These are phyloP conservation scores for Tetrapedia diversipes DNA, from an alignment of 2,888 invertebrate genomes.

Conservation along the genomic window DNA sequence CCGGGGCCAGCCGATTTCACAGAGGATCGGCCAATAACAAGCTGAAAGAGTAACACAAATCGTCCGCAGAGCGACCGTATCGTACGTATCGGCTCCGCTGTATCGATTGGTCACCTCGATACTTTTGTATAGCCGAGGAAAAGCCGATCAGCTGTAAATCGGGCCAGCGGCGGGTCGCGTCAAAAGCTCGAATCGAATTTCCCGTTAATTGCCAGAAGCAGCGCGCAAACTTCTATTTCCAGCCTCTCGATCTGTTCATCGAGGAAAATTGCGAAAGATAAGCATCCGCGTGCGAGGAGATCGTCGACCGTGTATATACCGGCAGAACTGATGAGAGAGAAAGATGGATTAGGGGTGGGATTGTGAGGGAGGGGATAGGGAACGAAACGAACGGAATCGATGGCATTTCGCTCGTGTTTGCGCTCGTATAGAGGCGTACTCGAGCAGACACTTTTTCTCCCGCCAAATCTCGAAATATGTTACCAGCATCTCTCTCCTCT, in stretches of 20 bases:
- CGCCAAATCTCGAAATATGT: neutral
- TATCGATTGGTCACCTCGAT: constrained; percentile 20
- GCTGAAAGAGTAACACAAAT: constrained; percentile 20
- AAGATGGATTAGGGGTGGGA: too few relatives aligned
- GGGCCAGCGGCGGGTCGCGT: constrained; percentile 22
- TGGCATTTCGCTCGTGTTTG: constrained; percentile 12
- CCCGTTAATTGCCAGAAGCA: constrained; percentile 51
- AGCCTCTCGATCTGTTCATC: constrained; percentile 36
- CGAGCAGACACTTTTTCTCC: neutral
- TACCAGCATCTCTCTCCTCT: neutral
- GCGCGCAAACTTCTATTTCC: constrained; percentile 44
- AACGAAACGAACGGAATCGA: constrained; percentile 1
- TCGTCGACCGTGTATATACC: constrained; percentile 4
- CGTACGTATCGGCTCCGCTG: neutral
- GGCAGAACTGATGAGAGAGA: neutral
- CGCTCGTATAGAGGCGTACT: constrained; percentile 23
- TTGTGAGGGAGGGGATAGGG: too few relatives aligned
- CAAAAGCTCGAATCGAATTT: constrained; percentile 49
- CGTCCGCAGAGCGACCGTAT: neutral
- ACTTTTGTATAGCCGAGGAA: constrained; percentile 20
- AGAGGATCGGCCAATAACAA: constrained; percentile 18
- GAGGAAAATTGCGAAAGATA: constrained; percentile 44
- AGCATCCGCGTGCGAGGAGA: constrained; percentile 3
- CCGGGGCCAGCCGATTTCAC: neutral
- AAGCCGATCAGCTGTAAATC: constrained; percentile 37